Conservation (phyloP, 2,797 vertebrate genomes). For the Alcedo quadribrachys region DNA sequence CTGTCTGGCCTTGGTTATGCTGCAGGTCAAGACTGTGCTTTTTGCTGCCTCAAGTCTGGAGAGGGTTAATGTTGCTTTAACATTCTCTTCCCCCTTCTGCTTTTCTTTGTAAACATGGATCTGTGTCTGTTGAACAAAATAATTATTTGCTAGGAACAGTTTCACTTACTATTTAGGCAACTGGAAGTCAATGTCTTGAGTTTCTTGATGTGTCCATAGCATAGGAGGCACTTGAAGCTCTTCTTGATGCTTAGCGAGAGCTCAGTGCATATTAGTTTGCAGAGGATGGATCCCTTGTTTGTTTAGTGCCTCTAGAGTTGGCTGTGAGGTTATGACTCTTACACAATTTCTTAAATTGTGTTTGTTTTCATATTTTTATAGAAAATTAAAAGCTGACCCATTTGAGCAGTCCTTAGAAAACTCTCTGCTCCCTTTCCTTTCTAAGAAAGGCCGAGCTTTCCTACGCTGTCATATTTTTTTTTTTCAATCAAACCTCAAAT, state of each 20-base stretch:
- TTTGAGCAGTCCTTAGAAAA: not conserved
- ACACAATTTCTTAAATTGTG: not conserved
- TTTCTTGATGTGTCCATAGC: accelerated
- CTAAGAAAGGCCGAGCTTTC: not conserved
- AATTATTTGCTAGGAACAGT: not conserved
- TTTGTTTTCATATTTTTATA: not conserved
- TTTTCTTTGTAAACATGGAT: not conserved
- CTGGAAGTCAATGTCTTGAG: not conserved
- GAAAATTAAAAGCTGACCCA: not conserved
- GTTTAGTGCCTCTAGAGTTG: not conserved
- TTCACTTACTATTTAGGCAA: not conserved
- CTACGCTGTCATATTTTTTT: accelerated
- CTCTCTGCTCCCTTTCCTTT: not conserved
- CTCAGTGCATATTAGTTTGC: not conserved
- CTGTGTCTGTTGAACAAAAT: not conserved
- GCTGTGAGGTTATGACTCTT: not conserved
- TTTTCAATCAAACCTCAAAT: not conserved
- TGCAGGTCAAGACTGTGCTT: not conserved
- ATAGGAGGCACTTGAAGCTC: not conserved
- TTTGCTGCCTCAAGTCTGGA: not conserved
- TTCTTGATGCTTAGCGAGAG: not conserved
- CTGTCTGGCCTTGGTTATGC: not conserved
- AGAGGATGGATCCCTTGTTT: not conserved
- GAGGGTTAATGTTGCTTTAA: not conserved
- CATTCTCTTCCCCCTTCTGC: not conserved